These are phyloP conservation scores for Falco novaeseelandiae DNA, from an alignment of 2,797 vertebrate species.

Conservation along the genomic window DNA sequence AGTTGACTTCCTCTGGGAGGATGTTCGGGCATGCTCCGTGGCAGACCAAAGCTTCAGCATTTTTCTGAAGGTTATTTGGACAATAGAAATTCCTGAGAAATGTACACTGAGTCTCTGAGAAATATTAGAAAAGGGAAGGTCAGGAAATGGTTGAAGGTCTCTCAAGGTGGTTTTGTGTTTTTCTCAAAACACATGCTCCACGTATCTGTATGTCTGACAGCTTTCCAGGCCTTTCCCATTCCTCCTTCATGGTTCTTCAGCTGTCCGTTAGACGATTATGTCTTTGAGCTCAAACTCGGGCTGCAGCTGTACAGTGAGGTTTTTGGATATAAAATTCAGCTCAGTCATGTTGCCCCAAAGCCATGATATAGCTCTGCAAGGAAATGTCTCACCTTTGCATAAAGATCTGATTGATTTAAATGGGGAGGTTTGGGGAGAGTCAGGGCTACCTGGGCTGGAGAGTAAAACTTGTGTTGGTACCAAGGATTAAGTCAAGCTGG, in stretches of 20 bases:
- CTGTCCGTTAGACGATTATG: background rate
- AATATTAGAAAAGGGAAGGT: background rate
- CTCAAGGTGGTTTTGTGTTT: constrained; percentile 45
- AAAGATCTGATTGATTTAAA: background rate
- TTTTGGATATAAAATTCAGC: background rate
- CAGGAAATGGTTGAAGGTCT: constrained; percentile 34
- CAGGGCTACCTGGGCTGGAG: background rate
- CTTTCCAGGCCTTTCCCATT: background rate
- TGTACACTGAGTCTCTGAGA: background rate
- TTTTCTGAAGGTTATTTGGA: constrained; percentile 24
- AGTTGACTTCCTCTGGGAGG: constrained; percentile 62
- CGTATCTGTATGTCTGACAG: background rate
- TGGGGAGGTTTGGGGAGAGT: background rate
- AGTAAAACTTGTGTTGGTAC: background rate
- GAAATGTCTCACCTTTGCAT: background rate
- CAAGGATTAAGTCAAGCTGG: background rate
- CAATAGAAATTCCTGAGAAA: constrained; percentile 28
- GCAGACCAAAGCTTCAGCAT: background rate
- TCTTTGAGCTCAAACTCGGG: background rate
- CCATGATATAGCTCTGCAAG: background rate
- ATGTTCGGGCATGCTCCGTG: background rate
- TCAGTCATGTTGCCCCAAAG: background rate
- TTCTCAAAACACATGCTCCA: accelerated
- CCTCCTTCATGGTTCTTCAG: background rate
- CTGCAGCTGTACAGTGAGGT: background rate